Conservation (phyloP, 2,888 invertebrate genomes). For the Aleiodes leptofemur region DNA sequence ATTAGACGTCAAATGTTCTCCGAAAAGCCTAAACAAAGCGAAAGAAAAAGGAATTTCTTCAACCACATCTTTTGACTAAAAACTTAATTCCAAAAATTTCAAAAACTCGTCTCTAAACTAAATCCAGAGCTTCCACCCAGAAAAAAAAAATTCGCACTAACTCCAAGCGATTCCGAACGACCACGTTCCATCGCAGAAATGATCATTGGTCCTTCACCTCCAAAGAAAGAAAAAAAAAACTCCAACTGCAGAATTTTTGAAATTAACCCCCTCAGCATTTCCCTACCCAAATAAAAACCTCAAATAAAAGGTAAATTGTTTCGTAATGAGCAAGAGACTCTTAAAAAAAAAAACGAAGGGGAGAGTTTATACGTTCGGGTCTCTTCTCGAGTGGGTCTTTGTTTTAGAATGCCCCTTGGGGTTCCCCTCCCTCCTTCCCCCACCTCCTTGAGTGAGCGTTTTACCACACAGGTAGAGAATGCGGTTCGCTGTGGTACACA, state of each 20-base stretch:
- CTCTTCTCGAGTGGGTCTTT: constrained; percentile 60
- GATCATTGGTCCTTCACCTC: neutral
- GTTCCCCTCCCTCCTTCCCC: constrained; percentile 55
- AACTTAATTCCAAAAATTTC: too few species aligned
- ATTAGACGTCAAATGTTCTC: too few species aligned
- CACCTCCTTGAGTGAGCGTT: constrained; percentile 57
- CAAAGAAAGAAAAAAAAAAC: neutral
- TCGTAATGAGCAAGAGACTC: constrained; percentile 61
- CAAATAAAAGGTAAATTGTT: constrained; percentile 63
- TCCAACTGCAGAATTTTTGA: neutral
- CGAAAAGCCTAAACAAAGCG: too few species aligned
- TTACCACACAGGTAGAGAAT: constrained; percentile 70
- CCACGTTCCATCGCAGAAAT: too few species aligned
- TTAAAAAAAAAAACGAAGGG: neutral
- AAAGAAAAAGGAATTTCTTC: too few species aligned
- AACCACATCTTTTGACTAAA: too few species aligned
- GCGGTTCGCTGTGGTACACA: constrained; percentile 60
- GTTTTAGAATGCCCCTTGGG: constrained; percentile 69
- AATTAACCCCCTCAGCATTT: constrained; percentile 23
- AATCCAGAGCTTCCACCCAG: too few species aligned
- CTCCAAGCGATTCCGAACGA: too few species aligned
- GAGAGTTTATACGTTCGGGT: constrained; percentile 55
- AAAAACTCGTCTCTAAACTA: too few species aligned
- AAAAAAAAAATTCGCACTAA: too few species aligned
- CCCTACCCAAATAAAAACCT: constrained; percentile 30